Percentiles rank a stretch among this genome's conserved stretches.
These are phyloP conservation scores for Uloborus plumipes DNA, from an alignment of 2,888 invertebrate genomes.

Conservation along the genomic window DNA sequence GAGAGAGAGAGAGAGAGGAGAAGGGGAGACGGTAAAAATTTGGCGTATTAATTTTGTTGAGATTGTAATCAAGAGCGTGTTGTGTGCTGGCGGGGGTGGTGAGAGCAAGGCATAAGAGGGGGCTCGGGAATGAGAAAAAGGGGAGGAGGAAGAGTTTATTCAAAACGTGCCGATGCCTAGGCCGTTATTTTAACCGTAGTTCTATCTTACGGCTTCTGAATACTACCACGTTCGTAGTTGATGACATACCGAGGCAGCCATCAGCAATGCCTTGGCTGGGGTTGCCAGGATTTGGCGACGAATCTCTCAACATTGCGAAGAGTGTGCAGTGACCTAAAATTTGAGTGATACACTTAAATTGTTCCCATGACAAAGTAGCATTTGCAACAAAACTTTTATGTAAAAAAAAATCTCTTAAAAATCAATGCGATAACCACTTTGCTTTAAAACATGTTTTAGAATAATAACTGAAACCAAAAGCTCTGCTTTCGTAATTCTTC, in stretches of 20 bases:
- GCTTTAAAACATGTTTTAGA: no score
- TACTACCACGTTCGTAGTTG: constrained; percentile 45
- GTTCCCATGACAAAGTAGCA: no score
- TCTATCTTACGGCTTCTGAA: constrained; percentile 48
- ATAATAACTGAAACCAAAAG: no score
- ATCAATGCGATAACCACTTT: no score
- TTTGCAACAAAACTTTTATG: no score
- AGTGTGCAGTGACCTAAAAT: no score
- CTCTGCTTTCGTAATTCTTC: no score
- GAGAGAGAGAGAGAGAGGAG: no score
- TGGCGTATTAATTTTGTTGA: constrained; percentile 64
- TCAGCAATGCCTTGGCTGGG: constrained; percentile 13
- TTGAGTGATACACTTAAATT: no score
- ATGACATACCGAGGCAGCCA: constrained; percentile 58
- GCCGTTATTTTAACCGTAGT: constrained; percentile 60
- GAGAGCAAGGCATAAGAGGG: background rate
- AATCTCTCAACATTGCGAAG: background rate
- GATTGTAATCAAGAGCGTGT: constrained; percentile 61
- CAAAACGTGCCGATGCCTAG: constrained; percentile 57
- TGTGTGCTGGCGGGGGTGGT: background rate
- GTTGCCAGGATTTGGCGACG: constrained; percentile 30
- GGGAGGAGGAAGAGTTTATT: constrained; percentile 26
- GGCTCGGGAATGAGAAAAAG: background rate
- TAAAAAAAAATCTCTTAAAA: no score
- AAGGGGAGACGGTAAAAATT: constrained; percentile 53